Evolutionary conservation across 2,113 vertebrate species (phyloP).

Genomic region (Phasianus colchicus): DNA sequence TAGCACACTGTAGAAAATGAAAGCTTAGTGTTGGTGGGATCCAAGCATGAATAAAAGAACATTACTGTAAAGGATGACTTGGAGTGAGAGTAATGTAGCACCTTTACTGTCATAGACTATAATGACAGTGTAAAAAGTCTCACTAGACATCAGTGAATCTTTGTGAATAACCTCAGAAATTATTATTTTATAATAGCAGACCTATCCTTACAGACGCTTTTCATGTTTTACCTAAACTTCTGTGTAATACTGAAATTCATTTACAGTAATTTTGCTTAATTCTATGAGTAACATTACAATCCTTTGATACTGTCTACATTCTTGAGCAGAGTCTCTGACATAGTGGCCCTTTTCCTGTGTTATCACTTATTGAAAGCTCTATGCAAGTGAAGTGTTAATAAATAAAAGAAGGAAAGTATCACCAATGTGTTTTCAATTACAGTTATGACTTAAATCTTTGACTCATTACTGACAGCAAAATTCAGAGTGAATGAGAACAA

Average conservation of each 20-base stretch:
- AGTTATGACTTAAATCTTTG: neutral
- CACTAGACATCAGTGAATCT: neutral
- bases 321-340: neutral
- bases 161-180: neutral
- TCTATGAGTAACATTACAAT: neutral
- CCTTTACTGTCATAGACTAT: neutral
- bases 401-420: neutral
- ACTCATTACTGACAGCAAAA: neutral
- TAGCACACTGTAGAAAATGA: neutral
- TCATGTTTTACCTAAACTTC: neutral
- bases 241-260: neutral
- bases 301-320: neutral
- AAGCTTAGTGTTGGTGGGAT: neutral
- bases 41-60: neutral
- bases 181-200: neutral
- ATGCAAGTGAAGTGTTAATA: neutral
- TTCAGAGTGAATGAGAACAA: neutral
- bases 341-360: neutral
- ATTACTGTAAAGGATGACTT: neutral
- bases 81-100: neutral
- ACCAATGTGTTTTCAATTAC: neutral
- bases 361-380: neutral
- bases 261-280: neutral
- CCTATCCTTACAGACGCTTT: neutral
- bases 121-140: neutral